Evolutionary conservation across 2,113 vertebrate species (phyloP).

Genomic region (Alligator mississippiensis): DNA sequence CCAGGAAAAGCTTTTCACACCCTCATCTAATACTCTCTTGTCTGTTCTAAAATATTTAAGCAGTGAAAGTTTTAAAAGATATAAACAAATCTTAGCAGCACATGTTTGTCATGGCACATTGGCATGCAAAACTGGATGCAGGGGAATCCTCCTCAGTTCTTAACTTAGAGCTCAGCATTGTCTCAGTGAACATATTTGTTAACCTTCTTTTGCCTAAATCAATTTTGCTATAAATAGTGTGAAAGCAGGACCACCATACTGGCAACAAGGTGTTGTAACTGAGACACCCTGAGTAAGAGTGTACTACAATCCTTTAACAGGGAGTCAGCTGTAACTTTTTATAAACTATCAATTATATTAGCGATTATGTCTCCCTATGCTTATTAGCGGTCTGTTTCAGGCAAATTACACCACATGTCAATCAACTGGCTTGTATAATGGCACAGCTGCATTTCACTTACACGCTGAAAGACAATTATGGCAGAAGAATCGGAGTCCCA

Average conservation of each 20-base stretch:
- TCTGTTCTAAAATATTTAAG: background rate
- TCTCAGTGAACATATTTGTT: background rate
- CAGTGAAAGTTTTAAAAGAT: background rate
- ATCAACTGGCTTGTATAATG: background rate
- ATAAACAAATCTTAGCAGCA: background rate
- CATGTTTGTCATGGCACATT: background rate
- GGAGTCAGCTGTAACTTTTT: background rate
- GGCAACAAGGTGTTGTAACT: background rate
- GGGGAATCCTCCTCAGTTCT: background rate
- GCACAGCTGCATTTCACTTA: background rate
- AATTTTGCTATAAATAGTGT: background rate
- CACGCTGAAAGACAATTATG: background rate
- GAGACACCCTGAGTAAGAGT: background rate
- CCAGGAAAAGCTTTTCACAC: background rate
- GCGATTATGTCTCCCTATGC: background rate
- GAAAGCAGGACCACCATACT: background rate
- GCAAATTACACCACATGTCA: background rate
- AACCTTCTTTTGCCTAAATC: background rate
- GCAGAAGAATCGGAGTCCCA: background rate
- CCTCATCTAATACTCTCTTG: background rate
- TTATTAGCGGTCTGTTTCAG: background rate
- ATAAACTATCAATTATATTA: background rate
- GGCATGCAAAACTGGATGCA: background rate
- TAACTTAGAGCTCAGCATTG: rapidly evolving
- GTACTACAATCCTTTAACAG: background rate